Conservation (phyloP, 2,113 vertebrate genomes). For the sheep (Ovis aries) region ARS-UI_Ramb_v3.0 NC_056060.1:22543001-22543500, state of each 20-base stretch:
- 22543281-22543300: not conserved
- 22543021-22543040: not conserved
- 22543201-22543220: no score
- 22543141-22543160: not conserved
- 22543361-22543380: not conserved
- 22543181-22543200: not conserved
- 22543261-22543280: not conserved
- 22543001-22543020: not conserved
- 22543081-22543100: rapidly evolving
- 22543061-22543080: not conserved
- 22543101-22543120: rapidly evolving
- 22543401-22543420: not conserved
- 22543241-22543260: no score
- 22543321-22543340: not conserved
- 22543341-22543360: not conserved
- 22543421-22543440: not conserved
- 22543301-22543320: not conserved
- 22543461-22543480: not conserved
- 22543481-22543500: not conserved
- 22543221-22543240: no score
- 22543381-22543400: not conserved
- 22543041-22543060: not conserved
- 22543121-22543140: not conserved
- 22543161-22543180: not conserved
- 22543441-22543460: not conserved